Percentiles rank a stretch among this genome's conserved stretches.
These are phyloP conservation scores for Heteractis magnifica DNA, from an alignment of 92 coral and sea anemone genomes.

Conservation along the genomic window DNA sequence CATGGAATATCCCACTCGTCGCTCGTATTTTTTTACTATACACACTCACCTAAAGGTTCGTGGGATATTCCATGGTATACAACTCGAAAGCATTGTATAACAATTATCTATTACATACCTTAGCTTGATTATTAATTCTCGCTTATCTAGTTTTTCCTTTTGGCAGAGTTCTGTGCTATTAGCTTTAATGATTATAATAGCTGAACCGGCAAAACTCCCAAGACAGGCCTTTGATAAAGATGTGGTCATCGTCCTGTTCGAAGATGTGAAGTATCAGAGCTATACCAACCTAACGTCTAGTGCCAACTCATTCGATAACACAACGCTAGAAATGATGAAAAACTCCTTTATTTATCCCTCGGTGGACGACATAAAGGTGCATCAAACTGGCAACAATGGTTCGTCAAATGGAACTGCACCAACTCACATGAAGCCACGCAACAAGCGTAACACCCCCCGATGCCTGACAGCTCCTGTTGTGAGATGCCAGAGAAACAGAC, in stretches of 20 bases:
- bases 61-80: no score
- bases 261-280: neutral
- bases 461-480: neutral
- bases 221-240: neutral
- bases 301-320: neutral
- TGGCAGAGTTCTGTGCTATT: neutral
- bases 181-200: neutral
- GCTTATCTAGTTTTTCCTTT: neutral
- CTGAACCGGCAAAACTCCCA: neutral
- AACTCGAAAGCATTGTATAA: no score
- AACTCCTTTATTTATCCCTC: neutral
- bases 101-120: no score
- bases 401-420: neutral
- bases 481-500: neutral
- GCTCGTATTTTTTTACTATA: no score
- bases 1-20: no score
- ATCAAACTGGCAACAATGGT: neutral
- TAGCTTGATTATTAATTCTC: neutral
- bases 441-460: neutral
- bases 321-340: neutral
- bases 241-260: neutral
- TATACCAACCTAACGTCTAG: neutral
- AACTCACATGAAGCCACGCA: neutral
- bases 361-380: neutral
- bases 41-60: no score